phyloP scores from a whole-genome alignment of 1,140 invertebrate genomes.

The Solen grandis region DNA sequence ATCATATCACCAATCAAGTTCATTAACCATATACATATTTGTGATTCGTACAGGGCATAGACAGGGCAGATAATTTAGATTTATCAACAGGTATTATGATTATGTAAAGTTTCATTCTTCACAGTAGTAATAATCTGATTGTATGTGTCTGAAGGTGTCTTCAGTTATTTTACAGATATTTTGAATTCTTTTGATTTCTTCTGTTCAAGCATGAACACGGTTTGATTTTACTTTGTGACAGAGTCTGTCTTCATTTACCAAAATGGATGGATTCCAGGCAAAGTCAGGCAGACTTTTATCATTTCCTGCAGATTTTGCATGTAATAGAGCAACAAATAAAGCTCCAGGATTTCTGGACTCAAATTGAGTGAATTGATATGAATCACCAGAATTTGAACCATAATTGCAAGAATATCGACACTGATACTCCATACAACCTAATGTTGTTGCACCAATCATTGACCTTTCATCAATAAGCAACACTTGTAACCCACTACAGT shows the following conservation, averaged over 20 bases:
- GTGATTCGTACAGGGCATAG: no score
- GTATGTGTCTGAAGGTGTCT: no score
- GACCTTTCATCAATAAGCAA: constrained; percentile 63
- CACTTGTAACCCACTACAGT: constrained; percentile 36
- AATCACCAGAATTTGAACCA: constrained; percentile 20
- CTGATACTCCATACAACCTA: constrained; percentile 60
- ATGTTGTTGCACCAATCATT: constrained; percentile 51
- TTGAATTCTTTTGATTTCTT: constrained; percentile 36
- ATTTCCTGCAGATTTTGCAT: constrained; percentile 46
- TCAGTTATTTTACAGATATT: no score
- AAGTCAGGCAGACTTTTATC: constrained; percentile 35
- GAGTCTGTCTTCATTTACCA: constrained; percentile 35
- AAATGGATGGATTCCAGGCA: constrained; percentile 46
- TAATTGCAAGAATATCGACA: constrained; percentile 38
- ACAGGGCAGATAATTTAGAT: no score
- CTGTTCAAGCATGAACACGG: background rate
- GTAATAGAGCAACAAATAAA: constrained; percentile 53
- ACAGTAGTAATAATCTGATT: no score
- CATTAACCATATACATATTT: no score
- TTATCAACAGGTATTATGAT: no score
- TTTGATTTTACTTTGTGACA: constrained; percentile 19
- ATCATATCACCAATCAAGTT: no score
- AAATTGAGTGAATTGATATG: no score
- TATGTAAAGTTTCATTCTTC: no score
- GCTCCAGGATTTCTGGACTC: constrained; percentile 58